Evolutionary conservation across 1,140 invertebrate genomes (phyloP).

Genomic region (Acromyrmex charruanus): DNA sequence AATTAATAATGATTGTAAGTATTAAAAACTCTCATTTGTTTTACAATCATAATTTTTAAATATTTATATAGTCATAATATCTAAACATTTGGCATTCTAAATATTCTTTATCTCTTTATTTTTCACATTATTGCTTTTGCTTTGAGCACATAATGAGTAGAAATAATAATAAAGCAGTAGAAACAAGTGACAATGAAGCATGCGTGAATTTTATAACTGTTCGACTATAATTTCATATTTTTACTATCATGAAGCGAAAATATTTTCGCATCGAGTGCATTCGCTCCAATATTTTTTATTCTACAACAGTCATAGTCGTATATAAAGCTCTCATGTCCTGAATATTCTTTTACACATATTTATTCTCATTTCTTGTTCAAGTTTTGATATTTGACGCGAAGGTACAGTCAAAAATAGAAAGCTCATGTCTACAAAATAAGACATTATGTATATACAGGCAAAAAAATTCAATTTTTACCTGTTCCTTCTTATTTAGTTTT

Average conservation of each 20-base stretch:
- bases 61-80: too few relatives aligned
- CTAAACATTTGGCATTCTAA: too few relatives aligned
- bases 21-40: too few relatives aligned
- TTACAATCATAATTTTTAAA: too few relatives aligned
- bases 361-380: not conserved
- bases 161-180: conserved; percentile 11
- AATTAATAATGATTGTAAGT: too few relatives aligned
- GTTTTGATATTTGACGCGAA: not conserved
- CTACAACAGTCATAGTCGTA: not conserved
- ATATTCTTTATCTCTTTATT: too few relatives aligned
- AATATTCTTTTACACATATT: not conserved
- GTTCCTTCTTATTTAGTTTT: not conserved
- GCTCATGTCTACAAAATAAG: not conserved
- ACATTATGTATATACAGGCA: not conserved
- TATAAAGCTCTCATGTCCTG: not conserved
- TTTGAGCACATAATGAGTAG: not conserved
- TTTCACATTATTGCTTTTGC: too few relatives aligned
- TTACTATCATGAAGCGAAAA: conserved; percentile 17
- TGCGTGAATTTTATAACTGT: not conserved
- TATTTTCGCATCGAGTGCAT: conserved; percentile 7
- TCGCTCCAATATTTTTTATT: not conserved
- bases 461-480: not conserved
- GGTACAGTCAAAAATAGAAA: not conserved
- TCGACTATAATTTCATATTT: conserved; percentile 39
- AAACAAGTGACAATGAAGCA: not conserved